phyloP scores from a whole-genome alignment of 2,888 invertebrate species.

The Noctua janthe region DNA sequence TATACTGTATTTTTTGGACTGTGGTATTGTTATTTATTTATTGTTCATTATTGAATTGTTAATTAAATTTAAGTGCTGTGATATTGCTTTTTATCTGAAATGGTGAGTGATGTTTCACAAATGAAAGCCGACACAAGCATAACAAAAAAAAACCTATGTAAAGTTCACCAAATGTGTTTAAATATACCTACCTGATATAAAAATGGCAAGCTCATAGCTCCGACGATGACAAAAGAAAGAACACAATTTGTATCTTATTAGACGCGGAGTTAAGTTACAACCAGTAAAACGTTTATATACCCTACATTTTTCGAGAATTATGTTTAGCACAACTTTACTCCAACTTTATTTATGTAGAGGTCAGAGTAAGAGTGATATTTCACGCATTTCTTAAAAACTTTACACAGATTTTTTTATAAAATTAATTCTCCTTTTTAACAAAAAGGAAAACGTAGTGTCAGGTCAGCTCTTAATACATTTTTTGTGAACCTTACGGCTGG shows the following conservation, averaged over 20 bases:
- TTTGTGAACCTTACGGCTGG: slow-evolving; percentile 68
- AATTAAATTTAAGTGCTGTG: background rate
- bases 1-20: slow-evolving; percentile 25
- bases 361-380: background rate
- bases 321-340: no score
- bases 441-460: slow-evolving; percentile 33
- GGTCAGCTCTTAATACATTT: slow-evolving; percentile 54
- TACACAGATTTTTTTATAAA: background rate
- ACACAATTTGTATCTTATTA: background rate
- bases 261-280: background rate
- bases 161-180: background rate
- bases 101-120: background rate
- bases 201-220: background rate
- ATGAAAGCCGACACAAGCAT: background rate
- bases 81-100: background rate
- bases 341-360: background rate
- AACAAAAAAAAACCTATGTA: background rate
- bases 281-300: background rate
- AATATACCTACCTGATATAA: background rate
- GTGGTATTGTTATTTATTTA: background rate
- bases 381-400: background rate
- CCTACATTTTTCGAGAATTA: background rate
- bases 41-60: background rate
- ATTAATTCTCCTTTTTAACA: background rate
- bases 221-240: background rate